Evolutionary conservation across 2,113 vertebrate genomes (phyloP).

Genomic region (Megaleporinus macrocephalus): DNA sequence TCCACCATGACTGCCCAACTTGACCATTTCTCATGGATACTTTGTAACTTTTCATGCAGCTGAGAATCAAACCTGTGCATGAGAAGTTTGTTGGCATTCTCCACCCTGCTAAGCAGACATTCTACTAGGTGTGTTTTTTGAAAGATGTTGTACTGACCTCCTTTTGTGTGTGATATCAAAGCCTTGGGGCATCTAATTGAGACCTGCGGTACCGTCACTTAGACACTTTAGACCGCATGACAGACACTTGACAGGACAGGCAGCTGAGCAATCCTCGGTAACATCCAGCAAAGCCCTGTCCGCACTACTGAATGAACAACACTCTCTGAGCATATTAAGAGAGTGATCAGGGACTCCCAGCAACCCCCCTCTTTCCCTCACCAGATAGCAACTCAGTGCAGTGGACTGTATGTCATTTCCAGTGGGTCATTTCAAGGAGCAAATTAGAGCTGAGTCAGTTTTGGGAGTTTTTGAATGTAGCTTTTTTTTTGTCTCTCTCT

Average conservation of each 20-base stretch:
- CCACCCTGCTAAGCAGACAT: neutral
- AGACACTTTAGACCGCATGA: neutral
- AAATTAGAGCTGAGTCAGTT: neutral
- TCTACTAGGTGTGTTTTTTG: neutral
- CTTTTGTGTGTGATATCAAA: conserved; percentile 12
- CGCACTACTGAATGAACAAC: conserved; percentile 21
- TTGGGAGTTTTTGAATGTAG: neutral
- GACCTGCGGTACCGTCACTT: conserved; percentile 10
- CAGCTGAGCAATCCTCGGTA: conserved; percentile 24
- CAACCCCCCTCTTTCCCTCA: neutral
- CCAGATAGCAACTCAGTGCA: neutral
- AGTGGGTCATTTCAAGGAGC: neutral
- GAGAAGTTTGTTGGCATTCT: neutral
- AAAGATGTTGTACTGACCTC: conserved; percentile 14
- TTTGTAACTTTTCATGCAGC: conserved; percentile 3
- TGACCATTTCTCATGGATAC: neutral
- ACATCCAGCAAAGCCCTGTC: conserved; percentile 5
- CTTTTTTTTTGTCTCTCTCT: neutral
- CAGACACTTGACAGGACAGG: conserved; percentile 2
- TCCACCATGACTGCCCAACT: neutral
- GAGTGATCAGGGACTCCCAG: conserved; percentile 9
- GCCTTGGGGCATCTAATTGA: conserved; percentile 31
- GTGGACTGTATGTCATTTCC: neutral
- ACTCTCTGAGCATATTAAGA: conserved; percentile 6
- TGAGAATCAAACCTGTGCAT: neutral